A percentile compares a stretch with the other conserved stretches of the same genome.
Evolutionary conservation across 2,888 invertebrate genomes (phyloP).

Genomic region (Platycheirus albimanus): DNA sequence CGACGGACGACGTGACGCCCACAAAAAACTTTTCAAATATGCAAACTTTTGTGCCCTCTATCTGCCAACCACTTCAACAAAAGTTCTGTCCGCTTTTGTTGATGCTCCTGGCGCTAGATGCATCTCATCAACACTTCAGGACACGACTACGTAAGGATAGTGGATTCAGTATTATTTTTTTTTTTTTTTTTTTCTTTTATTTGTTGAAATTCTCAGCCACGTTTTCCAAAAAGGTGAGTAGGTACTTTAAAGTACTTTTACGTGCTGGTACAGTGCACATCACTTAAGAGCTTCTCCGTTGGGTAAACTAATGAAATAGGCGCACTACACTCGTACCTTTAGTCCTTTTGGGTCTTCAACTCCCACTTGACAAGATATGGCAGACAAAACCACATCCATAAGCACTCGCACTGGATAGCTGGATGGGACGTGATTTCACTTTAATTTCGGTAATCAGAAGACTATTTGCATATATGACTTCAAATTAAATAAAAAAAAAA

Average conservation of each 20-base stretch:
- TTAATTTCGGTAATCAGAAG: conserved; percentile 67
- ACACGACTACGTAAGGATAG: conserved; percentile 49
- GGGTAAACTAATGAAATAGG: conserved; percentile 67
- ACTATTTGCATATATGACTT: conserved; percentile 54
- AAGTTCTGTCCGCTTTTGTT: conserved; percentile 41
- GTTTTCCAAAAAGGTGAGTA: conserved; percentile 15
- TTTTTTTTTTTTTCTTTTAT: conserved; percentile 15
- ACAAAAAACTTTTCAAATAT: conserved; percentile 67
- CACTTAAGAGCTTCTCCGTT: conserved; percentile 47
- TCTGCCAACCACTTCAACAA: conserved; percentile 18
- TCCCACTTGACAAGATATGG: conserved; percentile 39
- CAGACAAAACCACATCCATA: conserved; percentile 60
- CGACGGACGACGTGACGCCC: neutral
- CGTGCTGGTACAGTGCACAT: conserved; percentile 46
- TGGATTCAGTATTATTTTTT: conserved; percentile 32
- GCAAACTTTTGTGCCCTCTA: conserved; percentile 51
- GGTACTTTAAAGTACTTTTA: conserved; percentile 38
- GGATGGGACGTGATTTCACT: conserved; percentile 59
- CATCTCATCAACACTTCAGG: conserved; percentile 60
- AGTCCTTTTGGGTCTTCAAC: conserved; percentile 17
- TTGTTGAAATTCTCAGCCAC: conserved; percentile 34
- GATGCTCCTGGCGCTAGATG: conserved; percentile 12
- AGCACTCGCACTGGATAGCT: conserved; percentile 8
- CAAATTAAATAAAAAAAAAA: conserved; percentile 19
- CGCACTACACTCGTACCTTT: conserved; percentile 5